Conservation (phyloP, 2,113 vertebrate genomes). For the Pristiophorus japonicus region DNA sequence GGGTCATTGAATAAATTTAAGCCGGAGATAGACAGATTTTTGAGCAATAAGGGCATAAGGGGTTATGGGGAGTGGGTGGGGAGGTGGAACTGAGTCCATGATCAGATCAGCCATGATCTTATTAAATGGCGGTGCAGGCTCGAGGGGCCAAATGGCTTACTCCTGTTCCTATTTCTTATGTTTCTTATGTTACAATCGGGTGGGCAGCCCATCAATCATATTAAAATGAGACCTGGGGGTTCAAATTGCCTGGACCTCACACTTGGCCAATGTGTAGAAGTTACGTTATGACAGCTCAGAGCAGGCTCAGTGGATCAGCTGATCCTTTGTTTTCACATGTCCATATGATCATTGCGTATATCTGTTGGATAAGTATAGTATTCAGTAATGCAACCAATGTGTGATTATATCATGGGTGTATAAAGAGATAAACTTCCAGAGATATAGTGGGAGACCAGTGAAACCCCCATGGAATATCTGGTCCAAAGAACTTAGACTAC, state of each 20-base stretch:
- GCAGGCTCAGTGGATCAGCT: not conserved
- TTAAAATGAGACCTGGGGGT: too few species aligned
- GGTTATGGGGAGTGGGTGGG: too few species aligned
- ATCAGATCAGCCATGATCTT: too few species aligned
- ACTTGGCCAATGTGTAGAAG: not conserved
- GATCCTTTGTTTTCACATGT: not conserved
- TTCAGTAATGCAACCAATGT: not conserved
- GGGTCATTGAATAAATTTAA: too few species aligned
- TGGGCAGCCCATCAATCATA: too few species aligned
- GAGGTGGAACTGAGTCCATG: too few species aligned
- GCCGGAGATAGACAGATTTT: too few species aligned
- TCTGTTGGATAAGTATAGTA: not conserved
- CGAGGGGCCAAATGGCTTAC: too few species aligned
- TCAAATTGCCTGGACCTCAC: not conserved
- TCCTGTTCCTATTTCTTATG: too few species aligned
- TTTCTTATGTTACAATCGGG: too few species aligned
- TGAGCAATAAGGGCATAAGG: too few species aligned
- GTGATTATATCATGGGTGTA: not conserved
- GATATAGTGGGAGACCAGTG: not conserved
- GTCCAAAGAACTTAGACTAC: not conserved
- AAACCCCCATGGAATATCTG: not conserved
- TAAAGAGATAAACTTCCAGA: not conserved
- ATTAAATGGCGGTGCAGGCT: too few species aligned
- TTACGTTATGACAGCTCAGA: not conserved
- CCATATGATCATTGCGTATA: not conserved